Conservation (phyloP, 2,797 vertebrate species). For the Cyclura pinguis region DNA sequence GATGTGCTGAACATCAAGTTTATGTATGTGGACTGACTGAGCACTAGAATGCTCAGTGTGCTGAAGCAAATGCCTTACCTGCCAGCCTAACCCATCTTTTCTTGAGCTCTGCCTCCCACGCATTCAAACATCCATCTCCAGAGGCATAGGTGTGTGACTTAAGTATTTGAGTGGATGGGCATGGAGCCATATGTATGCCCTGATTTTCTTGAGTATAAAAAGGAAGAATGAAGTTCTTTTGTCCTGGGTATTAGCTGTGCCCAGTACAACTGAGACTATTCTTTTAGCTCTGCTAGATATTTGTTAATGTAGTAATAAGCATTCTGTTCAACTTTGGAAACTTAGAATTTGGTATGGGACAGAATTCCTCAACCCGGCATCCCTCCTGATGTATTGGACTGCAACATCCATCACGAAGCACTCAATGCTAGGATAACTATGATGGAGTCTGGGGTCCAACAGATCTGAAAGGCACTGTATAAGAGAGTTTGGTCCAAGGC, state of each 20-base stretch:
- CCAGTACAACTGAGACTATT: slow-evolving; percentile 32
- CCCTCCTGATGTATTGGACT: background rate
- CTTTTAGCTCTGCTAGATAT: slow-evolving; percentile 37
- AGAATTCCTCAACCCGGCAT: background rate
- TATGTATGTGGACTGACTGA: slow-evolving; percentile 45
- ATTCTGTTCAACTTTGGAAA: background rate
- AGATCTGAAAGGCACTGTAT: background rate
- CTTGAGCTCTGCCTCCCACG: slow-evolving; percentile 64
- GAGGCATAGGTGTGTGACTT: slow-evolving; percentile 73
- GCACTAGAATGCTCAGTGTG: slow-evolving; percentile 52
- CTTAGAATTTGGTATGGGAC: background rate
- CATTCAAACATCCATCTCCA: slow-evolving; percentile 72
- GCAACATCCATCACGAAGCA: background rate
- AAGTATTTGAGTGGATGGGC: slow-evolving; percentile 66
- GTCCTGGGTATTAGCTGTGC: slow-evolving; percentile 47
- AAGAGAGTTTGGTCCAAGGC: background rate
- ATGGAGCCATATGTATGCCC: slow-evolving; percentile 50
- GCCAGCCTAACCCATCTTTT: slow-evolving; percentile 64
- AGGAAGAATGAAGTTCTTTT: slow-evolving; percentile 54
- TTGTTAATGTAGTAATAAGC: background rate
- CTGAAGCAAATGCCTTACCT: slow-evolving; percentile 41
- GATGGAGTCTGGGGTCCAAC: background rate
- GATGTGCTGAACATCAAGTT: background rate
- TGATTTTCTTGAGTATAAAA: slow-evolving; percentile 51
- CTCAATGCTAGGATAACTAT: background rate